Evolutionary conservation across 2,113 vertebrate species (phyloP).

Genomic region (Cynopterus brachyotis): DNA sequence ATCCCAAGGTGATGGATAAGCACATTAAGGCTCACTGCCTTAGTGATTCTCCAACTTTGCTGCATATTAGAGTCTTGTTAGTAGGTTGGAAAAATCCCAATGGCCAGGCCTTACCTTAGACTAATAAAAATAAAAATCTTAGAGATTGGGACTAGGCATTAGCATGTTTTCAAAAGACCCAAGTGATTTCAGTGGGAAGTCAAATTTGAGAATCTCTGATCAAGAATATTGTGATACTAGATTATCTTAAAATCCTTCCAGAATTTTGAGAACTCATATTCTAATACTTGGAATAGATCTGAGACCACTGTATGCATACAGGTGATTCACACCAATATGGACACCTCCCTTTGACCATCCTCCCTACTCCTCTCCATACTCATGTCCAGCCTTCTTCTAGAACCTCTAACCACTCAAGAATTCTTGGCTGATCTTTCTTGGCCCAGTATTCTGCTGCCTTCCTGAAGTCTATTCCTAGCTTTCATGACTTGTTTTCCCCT

Average conservation of each 20-base stretch:
- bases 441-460: neutral
- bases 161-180: neutral
- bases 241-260: neutral
- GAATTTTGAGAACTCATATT: neutral
- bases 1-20: neutral
- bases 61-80: neutral
- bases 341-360: neutral
- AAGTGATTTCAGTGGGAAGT: neutral
- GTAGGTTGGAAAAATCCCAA: neutral
- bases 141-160: neutral
- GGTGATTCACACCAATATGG: neutral
- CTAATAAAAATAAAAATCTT: neutral
- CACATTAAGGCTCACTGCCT: neutral
- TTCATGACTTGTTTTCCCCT: neutral
- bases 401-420: neutral
- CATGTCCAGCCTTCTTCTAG: neutral
- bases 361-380: conserved; percentile 38
- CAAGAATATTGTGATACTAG: neutral
- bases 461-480: neutral
- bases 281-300: neutral
- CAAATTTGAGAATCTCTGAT: neutral
- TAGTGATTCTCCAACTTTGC: neutral
- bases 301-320: neutral
- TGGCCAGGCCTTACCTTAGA: neutral
- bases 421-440: neutral